Base-by-base conservation (phyloP, 2,797 vertebrate species). In the Buphagus erythrorhynchus region DNA sequence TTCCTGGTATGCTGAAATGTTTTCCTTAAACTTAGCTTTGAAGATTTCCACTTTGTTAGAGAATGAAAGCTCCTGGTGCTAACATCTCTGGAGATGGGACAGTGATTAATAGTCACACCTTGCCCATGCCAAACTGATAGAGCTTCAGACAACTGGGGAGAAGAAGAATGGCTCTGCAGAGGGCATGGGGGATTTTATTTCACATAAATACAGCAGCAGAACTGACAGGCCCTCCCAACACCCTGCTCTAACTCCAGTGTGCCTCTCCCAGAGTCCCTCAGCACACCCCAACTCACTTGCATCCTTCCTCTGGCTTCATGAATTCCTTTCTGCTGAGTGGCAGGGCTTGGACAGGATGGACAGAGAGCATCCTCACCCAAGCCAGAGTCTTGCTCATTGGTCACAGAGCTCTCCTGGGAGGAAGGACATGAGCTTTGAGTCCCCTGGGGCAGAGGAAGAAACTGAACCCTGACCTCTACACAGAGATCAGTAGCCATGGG, bases 281-380 rank as follows among this genome's bases (percentile, higher is more conserved):
- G 67, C 52, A 26, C 65, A 74, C 8, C 54, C 88, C 83, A 81
- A 3, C 28, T 52, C 54, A 13, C 46, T 90, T 16, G 10, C 28
- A 3, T 68, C 68, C 79, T 72, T 89, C 67, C 57, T 69, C 82
- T 86, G 93, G 55, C 59, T 92, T 42, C 66, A 18, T 6, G 19
- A 94, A 97, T 97, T 96, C 94, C 88, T 90, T 95, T 94, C 95
- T 88, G 86, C 90, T 94, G 82, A 94, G 82, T 72, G 92, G 90
- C 86, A 94, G 3, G 5, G 69, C 88, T 88, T 38, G 88, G 79
- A 88, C 88, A 86, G 85, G 85, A 90, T 54, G 87, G 93, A 86
- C 17, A 20, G 57, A 31, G 61, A 94, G 85, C 75, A 94, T 91
- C 89, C 91, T 89, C 89, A 91, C 93, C 87, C 91, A 80, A 40